These are phyloP conservation scores for Drosophila truncata DNA, from an alignment of 1,140 invertebrate species.

Conservation along the genomic window DNA sequence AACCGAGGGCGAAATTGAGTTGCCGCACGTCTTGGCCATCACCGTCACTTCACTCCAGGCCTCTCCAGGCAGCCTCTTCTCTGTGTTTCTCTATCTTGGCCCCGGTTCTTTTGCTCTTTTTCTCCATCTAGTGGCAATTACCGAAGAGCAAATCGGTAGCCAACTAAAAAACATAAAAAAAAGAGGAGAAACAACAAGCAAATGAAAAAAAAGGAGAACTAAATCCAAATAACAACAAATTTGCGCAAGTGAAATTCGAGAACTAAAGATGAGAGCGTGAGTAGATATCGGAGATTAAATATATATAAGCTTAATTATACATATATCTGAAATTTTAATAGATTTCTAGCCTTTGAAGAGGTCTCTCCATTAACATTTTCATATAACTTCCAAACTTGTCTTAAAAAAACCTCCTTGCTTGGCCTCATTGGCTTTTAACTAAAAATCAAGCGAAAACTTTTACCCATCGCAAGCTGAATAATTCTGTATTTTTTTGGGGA, in stretches of 20 bases:
- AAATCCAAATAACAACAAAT: slow-evolving; percentile 62
- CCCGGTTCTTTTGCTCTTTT: slow-evolving; percentile 1
- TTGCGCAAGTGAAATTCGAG: slow-evolving; percentile 27
- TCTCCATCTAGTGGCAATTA: slow-evolving; percentile 64
- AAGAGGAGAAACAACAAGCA: background rate
- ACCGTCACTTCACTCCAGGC: slow-evolving; percentile 25
- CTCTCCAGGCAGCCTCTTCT: slow-evolving; percentile 4
- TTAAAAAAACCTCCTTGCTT: too few species aligned
- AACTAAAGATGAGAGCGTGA: slow-evolving; percentile 5
- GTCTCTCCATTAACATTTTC: background rate
- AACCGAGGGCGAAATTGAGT: slow-evolving; percentile 69
- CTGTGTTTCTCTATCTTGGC: background rate
- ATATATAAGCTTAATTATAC: background rate
- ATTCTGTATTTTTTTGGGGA: slow-evolving; percentile 15
- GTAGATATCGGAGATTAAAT: background rate
- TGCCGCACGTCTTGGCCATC: slow-evolving; percentile 63
- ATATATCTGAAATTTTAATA: background rate
- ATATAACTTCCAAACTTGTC: background rate
- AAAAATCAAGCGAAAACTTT: slow-evolving; percentile 10
- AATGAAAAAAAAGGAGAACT: background rate
- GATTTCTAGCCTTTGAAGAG: background rate
- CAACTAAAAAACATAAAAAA: slow-evolving; percentile 8
- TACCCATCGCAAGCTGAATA: slow-evolving; percentile 20
- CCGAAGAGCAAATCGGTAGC: slow-evolving; percentile 69
- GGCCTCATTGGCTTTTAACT: slow-evolving; percentile 11